Base-by-base conservation (phyloP, 1,140 invertebrate species). In the Drosophila pectinifera region DNA sequence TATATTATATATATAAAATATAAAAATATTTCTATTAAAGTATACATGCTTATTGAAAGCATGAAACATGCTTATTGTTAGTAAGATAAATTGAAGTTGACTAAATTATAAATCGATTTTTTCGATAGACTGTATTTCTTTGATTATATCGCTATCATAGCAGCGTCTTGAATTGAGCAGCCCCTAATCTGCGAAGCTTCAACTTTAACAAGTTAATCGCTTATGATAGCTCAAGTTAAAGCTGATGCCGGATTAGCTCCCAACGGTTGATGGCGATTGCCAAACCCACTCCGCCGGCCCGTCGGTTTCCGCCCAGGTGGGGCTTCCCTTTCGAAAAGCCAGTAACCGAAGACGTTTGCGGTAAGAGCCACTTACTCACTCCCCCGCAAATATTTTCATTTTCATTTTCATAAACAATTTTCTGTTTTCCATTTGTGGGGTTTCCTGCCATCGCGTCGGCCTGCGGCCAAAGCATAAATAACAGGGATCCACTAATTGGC, bases 401-500 rank as follows among this genome's bases (percentile, higher is more conserved):
- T 54, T 62, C 46, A 69, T 69, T 69, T 70, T 70, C 68, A 72
- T 72, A 70, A 72, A 72, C 68, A 72, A 72, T 72, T 72, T 72
- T 48, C 68, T 48, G 68, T 72, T 74, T 55, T 74, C 39, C 72
- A 74, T 74, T 74, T 76, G 72, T 76, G 72, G 46, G 73, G 73
- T 76, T 76, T 76, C 72, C 48, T 68, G 18, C 24, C 51, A 51
- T 64, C 65, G 49, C 65, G 5, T 26, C 22, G 26, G 68, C 65
- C 68, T 72, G 51, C 41, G 68, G 68, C 68, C 61, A 64, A 74
- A 74, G 72, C 59, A 75, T 75, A 75, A 75, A 75, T 75, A 75
- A 74, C 72, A 75, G 70, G 58, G 72, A 74, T 65, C 72, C 73
- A 42, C 73, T 76, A 76, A 76, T 76, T 74, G 72, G 72, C 72